Base-by-base conservation (phyloP, 2,888 invertebrate genomes). In the Lithophane socia region DNA sequence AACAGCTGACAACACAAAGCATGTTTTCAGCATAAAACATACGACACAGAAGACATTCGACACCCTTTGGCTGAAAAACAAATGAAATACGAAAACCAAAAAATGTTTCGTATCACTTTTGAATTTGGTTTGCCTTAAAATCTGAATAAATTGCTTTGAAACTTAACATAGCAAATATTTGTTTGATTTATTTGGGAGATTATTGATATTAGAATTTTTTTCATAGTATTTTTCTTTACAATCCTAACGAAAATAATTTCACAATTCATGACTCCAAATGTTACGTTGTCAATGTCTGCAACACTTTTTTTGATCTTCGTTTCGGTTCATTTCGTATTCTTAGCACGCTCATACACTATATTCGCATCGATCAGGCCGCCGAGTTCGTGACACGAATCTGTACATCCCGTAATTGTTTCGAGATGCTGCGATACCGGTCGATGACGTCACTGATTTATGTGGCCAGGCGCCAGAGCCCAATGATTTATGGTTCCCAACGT, bases 401-500 rank as follows among this genome's bases (percentile, higher is more conserved):
- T 86, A 67, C 72, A 75, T 67, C 52, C 66, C 54, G 83, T 88
- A 87, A 87, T 87, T 87, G 87, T 88, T 87, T 87, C 74, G 77
- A 85, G 87, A 87, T 87, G 79, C 47, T 66, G 56, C 79, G 80
- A 85, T 85, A 85, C 60, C 54, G 70, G 64, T 69, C 78, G 86
- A 86, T 86, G 84, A 87, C 87, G 87, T 86, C 86, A 77, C 75
- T 60, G 87, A 86, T 86, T 86, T 86, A 87, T 86, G 86, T 87
- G 83, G 82, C 82, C 74, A 67, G 52, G 29, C 77, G 77, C 73
- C 84, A 79, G 74, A 72, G 70, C 60, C 44, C 56, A 58, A 79
- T 87, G 86, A 86, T 86, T 86, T 87, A 87, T 86, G 61, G 49
- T 52, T 21, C 18, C 42, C 29, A 67, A 68, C 86, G 83, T 79